Evolutionary conservation across 1,140 invertebrate genomes (phyloP), one percentile per base, ranked within the genome.

Genomic region (Diabrotica undecimpunctata): DNA sequence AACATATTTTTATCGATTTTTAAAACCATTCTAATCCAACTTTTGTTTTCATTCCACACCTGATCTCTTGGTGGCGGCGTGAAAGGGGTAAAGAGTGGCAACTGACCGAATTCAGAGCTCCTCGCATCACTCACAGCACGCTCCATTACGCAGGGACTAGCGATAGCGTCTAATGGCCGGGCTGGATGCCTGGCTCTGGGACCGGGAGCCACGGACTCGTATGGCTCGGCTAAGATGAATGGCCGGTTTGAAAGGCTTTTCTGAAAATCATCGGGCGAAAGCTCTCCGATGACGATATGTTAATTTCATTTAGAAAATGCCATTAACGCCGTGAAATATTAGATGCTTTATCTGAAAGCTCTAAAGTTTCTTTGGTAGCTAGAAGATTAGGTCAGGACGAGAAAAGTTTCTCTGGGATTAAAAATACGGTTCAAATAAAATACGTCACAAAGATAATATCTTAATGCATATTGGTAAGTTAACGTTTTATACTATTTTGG

Each of bases 111-210:
- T 74, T 74, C 74, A 72, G 39, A 14, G 25, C 39, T 51, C 10
- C 39, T 37, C 59, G 66, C 70, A 75, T 75, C 72, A 74, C 66
- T 75, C 74, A 75, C 69, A 71, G 69, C 66, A 75, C 72, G 74
- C 70, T 72, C 74, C 72, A 75, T 75, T 75, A 75, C 72, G 68
- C 72, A 64, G 64, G 71, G 67, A 66, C 72, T 72, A 74, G 71
- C 74, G 72, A 75, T 75, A 75, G 70, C 72, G 72, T 72, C 72
- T 75, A 75, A 75, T 75, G 74, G 74, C 69, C 69, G 70, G 69
- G 71, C 70, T 70, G 68, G 68, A 46, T 46, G 39, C 39, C 41
- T 8, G 41, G 41, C 4, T 5, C 41, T 6, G 41, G 41, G 41
- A 46, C 41, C 41, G 41, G 41, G 41, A n/a, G 41, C 41, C n/a